phyloP scores from a whole-genome alignment of 2,888 invertebrate genomes.

The Panzeria rudis region DNA sequence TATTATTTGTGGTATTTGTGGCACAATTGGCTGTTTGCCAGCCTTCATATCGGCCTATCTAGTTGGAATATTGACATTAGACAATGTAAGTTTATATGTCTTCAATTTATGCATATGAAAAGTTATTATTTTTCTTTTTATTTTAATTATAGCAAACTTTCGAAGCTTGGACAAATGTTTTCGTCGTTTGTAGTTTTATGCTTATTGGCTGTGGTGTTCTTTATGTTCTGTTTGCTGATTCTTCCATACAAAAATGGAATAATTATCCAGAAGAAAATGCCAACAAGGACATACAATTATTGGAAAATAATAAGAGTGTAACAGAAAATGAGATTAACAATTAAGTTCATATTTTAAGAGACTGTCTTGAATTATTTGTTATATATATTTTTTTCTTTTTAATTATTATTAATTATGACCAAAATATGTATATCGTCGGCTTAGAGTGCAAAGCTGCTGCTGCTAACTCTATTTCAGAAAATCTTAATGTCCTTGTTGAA shows the following conservation, averaged over 20 bases:
- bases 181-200: conserved; percentile 85
- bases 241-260: conserved; percentile 86
- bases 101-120: neutral
- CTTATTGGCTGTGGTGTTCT: conserved; percentile 84
- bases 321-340: neutral
- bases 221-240: conserved; percentile 85
- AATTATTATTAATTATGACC: too few species aligned
- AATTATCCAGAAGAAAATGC: conserved; percentile 73
- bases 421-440: too few species aligned
- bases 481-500: too few species aligned
- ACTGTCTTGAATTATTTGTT: neutral
- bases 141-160: conserved; percentile 85
- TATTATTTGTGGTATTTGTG: conserved; percentile 86
- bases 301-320: conserved; percentile 33
- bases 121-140: neutral
- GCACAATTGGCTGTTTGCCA: conserved; percentile 85
- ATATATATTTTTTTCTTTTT: too few species aligned
- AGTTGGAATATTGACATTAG: conserved; percentile 86
- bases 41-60: conserved; percentile 87
- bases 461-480: too few species aligned
- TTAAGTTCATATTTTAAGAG: conserved; percentile 8
- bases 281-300: conserved; percentile 77
- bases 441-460: too few species aligned
- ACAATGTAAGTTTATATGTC: conserved; percentile 85
- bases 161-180: conserved; percentile 87